phyloP scores from a whole-genome alignment of 2,113 vertebrate species.

The Suncus etruscus region DNA sequence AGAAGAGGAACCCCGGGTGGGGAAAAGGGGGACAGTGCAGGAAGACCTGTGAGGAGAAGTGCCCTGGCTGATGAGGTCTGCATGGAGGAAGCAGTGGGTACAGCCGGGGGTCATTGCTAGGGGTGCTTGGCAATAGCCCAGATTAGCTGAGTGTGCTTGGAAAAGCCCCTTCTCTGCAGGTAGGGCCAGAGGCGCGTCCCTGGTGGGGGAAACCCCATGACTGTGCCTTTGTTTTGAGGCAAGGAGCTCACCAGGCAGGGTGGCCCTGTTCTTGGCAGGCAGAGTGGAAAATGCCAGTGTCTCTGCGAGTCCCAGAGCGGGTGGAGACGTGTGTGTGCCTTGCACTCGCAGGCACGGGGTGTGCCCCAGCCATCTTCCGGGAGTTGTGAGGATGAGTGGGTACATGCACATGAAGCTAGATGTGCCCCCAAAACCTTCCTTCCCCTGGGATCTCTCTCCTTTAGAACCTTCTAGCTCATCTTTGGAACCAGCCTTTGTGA shows the following conservation, averaged over 20 bases:
- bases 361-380: slow-evolving; percentile 25
- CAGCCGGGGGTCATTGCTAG: not conserved
- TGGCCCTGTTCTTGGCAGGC: slow-evolving; percentile 77
- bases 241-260: slow-evolving; percentile 53
- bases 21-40: not conserved
- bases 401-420: slow-evolving; percentile 30
- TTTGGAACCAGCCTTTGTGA: not conserved
- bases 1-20: no score
- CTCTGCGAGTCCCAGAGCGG: slow-evolving; percentile 52
- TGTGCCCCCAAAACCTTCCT: slow-evolving; percentile 32
- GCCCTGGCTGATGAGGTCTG: not conserved
- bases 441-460: slow-evolving; percentile 13
- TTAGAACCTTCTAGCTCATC: not conserved
- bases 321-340: slow-evolving; percentile 51
- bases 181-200: no score
- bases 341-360: slow-evolving; percentile 43
- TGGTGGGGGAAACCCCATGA: slow-evolving; percentile 32
- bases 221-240: slow-evolving; percentile 75
- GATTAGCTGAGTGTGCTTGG: not conserved
- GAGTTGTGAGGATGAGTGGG: slow-evolving; percentile 50
- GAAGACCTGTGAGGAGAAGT: not conserved
- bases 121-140: not conserved
- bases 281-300: slow-evolving; percentile 78
- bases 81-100: no score
- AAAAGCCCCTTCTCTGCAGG: not conserved